Base-by-base conservation (phyloP, 2,113 vertebrate genomes). In the Leuciscus idus region DNA sequence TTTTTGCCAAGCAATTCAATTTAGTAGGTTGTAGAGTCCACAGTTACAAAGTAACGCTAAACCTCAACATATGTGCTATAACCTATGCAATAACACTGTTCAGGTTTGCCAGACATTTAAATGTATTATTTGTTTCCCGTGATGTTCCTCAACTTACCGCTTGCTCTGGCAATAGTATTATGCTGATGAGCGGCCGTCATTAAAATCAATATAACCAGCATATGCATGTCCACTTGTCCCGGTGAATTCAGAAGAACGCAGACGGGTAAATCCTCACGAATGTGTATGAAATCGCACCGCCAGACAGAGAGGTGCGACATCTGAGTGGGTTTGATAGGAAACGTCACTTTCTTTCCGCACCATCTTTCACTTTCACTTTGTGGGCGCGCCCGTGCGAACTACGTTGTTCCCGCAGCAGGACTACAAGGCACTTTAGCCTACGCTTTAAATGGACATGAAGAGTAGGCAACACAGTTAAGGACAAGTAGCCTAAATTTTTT, bases 361-460 rank as follows among this genome's bases (percentile, higher is more conserved):
- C 19, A 9, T 57, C 76, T 79, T 79, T 79, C 76, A n/a, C 76
- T 79, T 79, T 79, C 52, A 59, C 52, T 72, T 39, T 12, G 4
- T 7, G 52, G 36, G 30, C 52, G 76, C 55, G 76, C 23, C 50
- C 5, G 9, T 13, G 21, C 1, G 48, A 36, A 1, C 19, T 11
- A 3, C 33, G 1, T 4, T 17, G 10, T 26, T 77, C 3, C 13
- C 10, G 10, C 7, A 19, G 5, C 48, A 13, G 13, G 1, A 2
- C 11, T 28, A 28, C 73, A 12, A 30, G 7, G 15, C 64, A 36
- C 15, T 17, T 4, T 4, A 36, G 33, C 4, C 2, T 36, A 19
- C 1, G 1, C 6, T 11, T 39, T 8, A 68, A 17, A 21, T 33
- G 6, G 6, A 68, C 6, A 36, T 30, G 3, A 21, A 36, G 2